Base-by-base conservation (phyloP, 2,113 vertebrate genomes). In the Osmerus eperlanus region DNA sequence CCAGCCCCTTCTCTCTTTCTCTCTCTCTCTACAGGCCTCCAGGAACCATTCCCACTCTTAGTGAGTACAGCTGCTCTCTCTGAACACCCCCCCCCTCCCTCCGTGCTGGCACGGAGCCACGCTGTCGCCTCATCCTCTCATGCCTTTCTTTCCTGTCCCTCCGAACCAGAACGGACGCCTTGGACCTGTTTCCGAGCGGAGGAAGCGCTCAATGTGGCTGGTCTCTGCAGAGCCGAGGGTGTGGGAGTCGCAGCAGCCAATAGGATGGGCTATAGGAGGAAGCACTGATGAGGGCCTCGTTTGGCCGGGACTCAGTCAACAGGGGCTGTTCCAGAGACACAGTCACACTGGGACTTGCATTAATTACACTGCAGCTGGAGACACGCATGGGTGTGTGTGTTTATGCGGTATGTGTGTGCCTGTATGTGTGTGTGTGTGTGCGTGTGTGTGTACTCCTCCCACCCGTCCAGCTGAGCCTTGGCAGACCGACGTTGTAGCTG, bases 1-100 rank as follows among this genome's bases (percentile, higher is more conserved):
- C 23, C 25, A 21, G 0, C 58, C 19, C 53, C 25, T 41, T 63
- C 47, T 29, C 53, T 23, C 29, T 5, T 54, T 66, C n/a, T 18
- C 67, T 36, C 19, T 32, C 59, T 23, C 59, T 53, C 65, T 36
- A 3, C 21, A 16, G 59, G 8, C 55, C 41, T 72, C 73, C 23
- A 60, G 75, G 69, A 75, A 61, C 1, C 14, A 12, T 36, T 55
- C 71, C 60, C 67, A 32, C 76, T 76, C 59, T 29, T 47, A 51
- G 67, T 61, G 51, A 25, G 23, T 71, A 65, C 80, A 82, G 73
- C 80, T 82, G 76, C 68, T 73, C 18, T 64, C 29, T 41, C 52
- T 66, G 62, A 70, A 73, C 65, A 47, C 67, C 58, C 60, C 18
- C 29, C 7, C 19, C 23, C 56, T 25, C 65, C 58, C 47, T 65